Evolutionary conservation across 2,888 invertebrate species (phyloP), one percentile per base, ranked within the genome.

Genomic region (Psylliodes chrysocephalus): DNA sequence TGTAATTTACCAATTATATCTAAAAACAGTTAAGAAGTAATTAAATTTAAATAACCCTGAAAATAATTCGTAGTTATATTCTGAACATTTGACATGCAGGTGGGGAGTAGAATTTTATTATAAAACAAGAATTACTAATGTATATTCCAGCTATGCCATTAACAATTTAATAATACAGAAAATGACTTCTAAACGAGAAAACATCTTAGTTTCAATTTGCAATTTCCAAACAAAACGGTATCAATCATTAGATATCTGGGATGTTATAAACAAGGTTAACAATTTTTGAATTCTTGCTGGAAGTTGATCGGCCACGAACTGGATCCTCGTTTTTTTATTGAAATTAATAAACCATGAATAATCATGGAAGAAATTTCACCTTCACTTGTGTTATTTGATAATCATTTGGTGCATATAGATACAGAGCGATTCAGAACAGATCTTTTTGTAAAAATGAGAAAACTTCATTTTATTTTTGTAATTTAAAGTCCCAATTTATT

Each of bases 341-440:
- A 55, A 63, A 65, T 65, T 64, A 65, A 64, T 67, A 60, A 57
- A 60, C 49, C 63, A 57, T 60, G 49, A 60, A 63, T 56, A 64
- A 63, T 65, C 63, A 54, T 63, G 40, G 54, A 63, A 63, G 49
- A 62, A 67, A 67, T 65, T 68, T 68, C 63, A 65, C 68, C 65
- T 68, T 65, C 64, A 63, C 63, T 63, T 52, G 53, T 55, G 51
- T 63, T 60, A 63, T 56, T 65, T 49, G 64, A 66, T 60, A 63
- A 65, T 61, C 46, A 59, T 47, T 46, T 53, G 46, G 19, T 51
- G 51, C 28, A 15, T 42, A 51, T 35, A 25, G n/a, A 18, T 28
- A 52, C 33, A 33, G 33, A 10, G 33, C n/a, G n/a, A 33, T 33
- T 33, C 33, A 33, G 22, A 6, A 22, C n/a, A n/a, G n/a, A n/a